Base-by-base conservation (phyloP, 2,113 vertebrate genomes). In the human region DNA sequence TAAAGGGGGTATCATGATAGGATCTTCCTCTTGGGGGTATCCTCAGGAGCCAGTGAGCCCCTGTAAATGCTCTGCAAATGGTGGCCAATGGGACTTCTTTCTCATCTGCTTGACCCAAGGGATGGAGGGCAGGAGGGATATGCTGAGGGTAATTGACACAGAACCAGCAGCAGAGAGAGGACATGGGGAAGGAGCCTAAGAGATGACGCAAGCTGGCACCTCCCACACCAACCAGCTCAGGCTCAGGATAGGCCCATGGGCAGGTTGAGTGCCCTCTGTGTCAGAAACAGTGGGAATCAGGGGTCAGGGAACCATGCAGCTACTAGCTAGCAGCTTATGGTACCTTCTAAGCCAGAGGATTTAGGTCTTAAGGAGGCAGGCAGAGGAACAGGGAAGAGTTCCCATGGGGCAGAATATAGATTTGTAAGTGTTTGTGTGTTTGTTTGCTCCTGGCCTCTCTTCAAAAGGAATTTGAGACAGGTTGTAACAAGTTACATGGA, bases 361-460 rank as follows among this genome's bases (percentile, higher is more conserved):
- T 61, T 40, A 32, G 23, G 32, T 85, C 76, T 96, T 27, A n/a
- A 45, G 38, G 35, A 57, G 48, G 30, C 82, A 89, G 94, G 25
- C 5, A 30, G 64, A 90, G n/a, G 43, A 11, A n/a, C 20, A 38
- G 13, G 35, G 89, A 48, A 40, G n/a, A 27, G 20, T 79, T 55
- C 78, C 86, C 27, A 1, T n/a, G 32, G 38, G 13, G 0, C 38
- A 50, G 90, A 93, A 52, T 20, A 14, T 30, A 22, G 52, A 7
- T 52, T 66, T 64, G 14, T 61, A 55, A 93, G n/a, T 25, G 25
- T 70, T 81, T 89, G 8, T 68, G 22, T 27, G 72, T 38, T 84
- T 84, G 30, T 93, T 95, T 96, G 64, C 40, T 72, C 59, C 81
- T 73, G 68, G n/a, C 38, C 59, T 93, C 66, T 76, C 76, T 75